Conservation (phyloP, 2,888 invertebrate species). For the Sceliomorpha sp. region DNA sequence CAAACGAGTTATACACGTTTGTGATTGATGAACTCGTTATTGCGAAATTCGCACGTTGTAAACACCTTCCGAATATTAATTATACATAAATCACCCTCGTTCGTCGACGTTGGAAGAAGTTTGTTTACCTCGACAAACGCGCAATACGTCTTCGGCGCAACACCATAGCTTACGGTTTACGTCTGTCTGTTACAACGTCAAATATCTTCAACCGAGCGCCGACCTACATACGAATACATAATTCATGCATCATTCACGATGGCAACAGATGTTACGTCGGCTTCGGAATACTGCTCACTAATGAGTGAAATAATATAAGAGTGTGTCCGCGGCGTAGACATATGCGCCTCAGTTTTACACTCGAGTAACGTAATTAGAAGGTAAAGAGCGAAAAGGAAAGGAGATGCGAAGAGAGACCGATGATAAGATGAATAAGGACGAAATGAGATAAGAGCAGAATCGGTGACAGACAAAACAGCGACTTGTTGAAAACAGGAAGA, state of each 20-base stretch:
- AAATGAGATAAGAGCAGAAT: too few relatives aligned
- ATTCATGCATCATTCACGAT: constrained; percentile 50
- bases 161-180: neutral
- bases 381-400: neutral
- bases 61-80: constrained; percentile 21
- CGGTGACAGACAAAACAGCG: too few relatives aligned
- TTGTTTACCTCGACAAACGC: constrained; percentile 37
- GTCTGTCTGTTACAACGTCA: constrained; percentile 37
- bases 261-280: constrained; percentile 43
- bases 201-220: constrained; percentile 38
- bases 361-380: constrained; percentile 32
- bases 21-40: too few relatives aligned
- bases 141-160: constrained; percentile 30
- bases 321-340: constrained; percentile 39
- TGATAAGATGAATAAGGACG: too few relatives aligned
- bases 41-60: constrained; percentile 1
- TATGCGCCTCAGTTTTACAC: constrained; percentile 26
- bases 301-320: constrained; percentile 48
- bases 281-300: constrained; percentile 46
- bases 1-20: too few relatives aligned
- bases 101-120: constrained; percentile 34
- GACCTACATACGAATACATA: constrained; percentile 54
- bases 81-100: constrained; percentile 34
- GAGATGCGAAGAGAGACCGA: constrained; percentile 2
- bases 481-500: too few relatives aligned